Evolutionary conservation across 2,797 vertebrate genomes (phyloP).

Genomic region (Arvicola amphibius): DNA sequence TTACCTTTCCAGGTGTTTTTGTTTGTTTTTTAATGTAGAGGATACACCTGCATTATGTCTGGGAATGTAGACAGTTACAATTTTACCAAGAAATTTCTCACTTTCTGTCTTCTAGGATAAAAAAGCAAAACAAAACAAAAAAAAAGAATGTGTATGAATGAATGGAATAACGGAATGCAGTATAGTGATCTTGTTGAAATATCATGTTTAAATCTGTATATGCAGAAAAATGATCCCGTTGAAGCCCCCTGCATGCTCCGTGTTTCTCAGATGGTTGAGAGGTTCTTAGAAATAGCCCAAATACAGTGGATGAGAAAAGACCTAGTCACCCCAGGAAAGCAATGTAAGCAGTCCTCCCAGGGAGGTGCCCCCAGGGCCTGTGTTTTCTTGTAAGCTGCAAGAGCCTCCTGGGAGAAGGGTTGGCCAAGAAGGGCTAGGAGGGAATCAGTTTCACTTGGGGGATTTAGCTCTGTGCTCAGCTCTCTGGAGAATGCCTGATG

Average conservation of each 20-base stretch:
- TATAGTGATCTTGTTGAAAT: background rate
- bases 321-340: constrained; percentile 65
- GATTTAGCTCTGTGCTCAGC: constrained; percentile 51
- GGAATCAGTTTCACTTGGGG: constrained; percentile 34
- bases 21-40: background rate
- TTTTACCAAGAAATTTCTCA: background rate
- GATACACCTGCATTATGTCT: background rate
- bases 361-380: constrained; percentile 48
- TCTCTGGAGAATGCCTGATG: constrained; percentile 52
- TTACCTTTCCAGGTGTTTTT: background rate
- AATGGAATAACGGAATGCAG: background rate
- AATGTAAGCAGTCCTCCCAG: constrained; percentile 8
- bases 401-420: constrained; percentile 66
- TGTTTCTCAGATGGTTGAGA: background rate
- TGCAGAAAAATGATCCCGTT: background rate
- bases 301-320: background rate
- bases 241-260: background rate
- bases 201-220: background rate
- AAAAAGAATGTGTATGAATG: background rate
- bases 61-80: background rate
- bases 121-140: background rate
- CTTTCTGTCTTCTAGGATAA: background rate
- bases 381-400: constrained; percentile 73
- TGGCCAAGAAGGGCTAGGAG: background rate
- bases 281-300: constrained; percentile 28